phyloP scores from a whole-genome alignment of 2,113 vertebrate genomes.

The Hippocampus abdominalis region DNA sequence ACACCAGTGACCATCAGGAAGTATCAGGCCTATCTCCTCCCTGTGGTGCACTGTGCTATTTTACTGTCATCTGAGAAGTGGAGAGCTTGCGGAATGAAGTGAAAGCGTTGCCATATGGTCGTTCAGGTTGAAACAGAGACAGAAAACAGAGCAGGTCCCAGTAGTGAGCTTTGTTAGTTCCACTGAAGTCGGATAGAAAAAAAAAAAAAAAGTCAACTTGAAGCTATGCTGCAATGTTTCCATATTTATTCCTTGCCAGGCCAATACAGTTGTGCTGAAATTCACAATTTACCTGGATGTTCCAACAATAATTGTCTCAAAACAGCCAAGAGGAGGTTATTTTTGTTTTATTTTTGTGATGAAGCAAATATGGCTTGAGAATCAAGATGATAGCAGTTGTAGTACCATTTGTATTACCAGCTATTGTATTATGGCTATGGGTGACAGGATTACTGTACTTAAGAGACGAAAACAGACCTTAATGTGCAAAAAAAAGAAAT shows the following conservation, averaged over 20 bases:
- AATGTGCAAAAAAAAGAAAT: too few relatives aligned
- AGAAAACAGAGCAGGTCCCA: constrained; percentile 29
- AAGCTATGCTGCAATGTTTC: constrained; percentile 8
- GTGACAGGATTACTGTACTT: too few relatives aligned
- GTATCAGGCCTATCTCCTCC: constrained; percentile 24
- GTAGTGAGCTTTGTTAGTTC: constrained; percentile 9
- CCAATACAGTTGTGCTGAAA: too few relatives aligned
- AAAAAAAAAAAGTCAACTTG: background rate
- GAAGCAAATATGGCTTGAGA: too few relatives aligned
- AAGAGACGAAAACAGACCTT: too few relatives aligned
- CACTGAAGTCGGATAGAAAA: background rate
- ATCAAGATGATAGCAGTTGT: too few relatives aligned
- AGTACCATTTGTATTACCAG: too few relatives aligned
- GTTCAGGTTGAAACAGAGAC: constrained; percentile 30
- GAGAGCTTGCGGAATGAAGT: constrained; percentile 34
- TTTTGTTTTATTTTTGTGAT: too few relatives aligned
- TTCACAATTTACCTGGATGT: too few relatives aligned
- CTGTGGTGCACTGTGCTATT: constrained; percentile 36
- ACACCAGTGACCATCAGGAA: constrained; percentile 39
- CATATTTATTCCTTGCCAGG: background rate
- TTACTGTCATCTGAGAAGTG: constrained; percentile 23
- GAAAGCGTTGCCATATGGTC: constrained; percentile 56
- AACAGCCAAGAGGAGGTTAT: too few relatives aligned
- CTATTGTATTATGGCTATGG: too few relatives aligned
- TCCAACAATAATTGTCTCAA: too few relatives aligned